These are phyloP conservation scores for Barnardius zonarius DNA, from an alignment of 2,113 vertebrate species.

Conservation along the genomic window DNA sequence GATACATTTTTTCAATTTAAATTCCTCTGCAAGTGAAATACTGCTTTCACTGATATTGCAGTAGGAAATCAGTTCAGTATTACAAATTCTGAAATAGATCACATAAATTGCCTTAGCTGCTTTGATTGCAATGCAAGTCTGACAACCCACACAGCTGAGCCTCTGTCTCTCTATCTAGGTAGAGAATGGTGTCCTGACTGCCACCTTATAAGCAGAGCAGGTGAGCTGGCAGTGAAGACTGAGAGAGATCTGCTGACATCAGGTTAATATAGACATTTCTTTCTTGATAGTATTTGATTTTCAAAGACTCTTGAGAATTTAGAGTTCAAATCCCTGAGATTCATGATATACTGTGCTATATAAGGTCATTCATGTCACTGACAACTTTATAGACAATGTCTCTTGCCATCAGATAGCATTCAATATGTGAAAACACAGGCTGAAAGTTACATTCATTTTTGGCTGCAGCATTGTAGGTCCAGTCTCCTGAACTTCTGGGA, in stretches of 20 bases:
- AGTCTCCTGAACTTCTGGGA: not conserved
- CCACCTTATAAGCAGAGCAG: not conserved
- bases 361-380: slow-evolving; percentile 3
- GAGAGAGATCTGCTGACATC: not conserved
- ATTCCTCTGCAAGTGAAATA: slow-evolving; percentile 1
- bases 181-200: not conserved
- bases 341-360: not conserved
- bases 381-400: not conserved
- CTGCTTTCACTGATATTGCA: not conserved
- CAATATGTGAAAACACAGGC: not conserved
- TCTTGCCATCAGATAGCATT: not conserved
- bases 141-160: not conserved
- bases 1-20: slow-evolving; percentile 38
- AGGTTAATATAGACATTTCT: slow-evolving; percentile 8
- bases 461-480: not conserved
- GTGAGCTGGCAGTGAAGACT: not conserved
- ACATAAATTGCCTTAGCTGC: not conserved
- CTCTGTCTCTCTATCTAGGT: not conserved
- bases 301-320: not conserved
- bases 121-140: not conserved
- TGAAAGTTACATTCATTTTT: not conserved
- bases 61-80: slow-evolving; percentile 16
- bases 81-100: not conserved
- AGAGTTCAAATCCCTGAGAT: not conserved
- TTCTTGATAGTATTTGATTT: slow-evolving; percentile 24